Conservation (phyloP, 92 coral and sea anemone genomes). For the Nematostella vectensis region DNA sequence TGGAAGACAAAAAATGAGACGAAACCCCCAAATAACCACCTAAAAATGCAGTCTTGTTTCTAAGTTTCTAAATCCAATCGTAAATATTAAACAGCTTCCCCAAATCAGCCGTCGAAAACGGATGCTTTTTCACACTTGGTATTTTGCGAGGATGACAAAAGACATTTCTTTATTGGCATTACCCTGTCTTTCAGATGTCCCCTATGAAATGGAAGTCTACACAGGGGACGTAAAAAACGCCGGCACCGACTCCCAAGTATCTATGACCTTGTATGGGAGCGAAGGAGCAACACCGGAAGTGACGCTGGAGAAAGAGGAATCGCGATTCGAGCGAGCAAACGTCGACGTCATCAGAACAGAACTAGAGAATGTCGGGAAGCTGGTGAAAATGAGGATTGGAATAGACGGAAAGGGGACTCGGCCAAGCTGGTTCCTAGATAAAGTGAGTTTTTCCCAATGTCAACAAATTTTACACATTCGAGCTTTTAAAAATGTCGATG, state of each 20-base stretch:
- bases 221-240: constrained; percentile 80
- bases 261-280: constrained; percentile 64
- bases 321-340: constrained; percentile 81
- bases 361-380: constrained; percentile 84
- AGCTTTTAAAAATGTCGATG: not conserved
- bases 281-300: constrained; percentile 86
- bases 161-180: too few relatives aligned
- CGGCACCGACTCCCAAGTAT: constrained; percentile 76
- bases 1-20: too few relatives aligned
- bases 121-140: too few relatives aligned
- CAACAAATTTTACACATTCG: too few relatives aligned
- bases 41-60: too few relatives aligned
- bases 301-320: constrained; percentile 67
- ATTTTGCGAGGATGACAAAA: too few relatives aligned
- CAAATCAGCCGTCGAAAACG: too few relatives aligned
- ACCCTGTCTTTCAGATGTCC: constrained; percentile 53
- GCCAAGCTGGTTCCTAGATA: constrained; percentile 87
- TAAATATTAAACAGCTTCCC: not conserved
- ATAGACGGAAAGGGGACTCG: constrained; percentile 88
- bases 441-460: constrained; percentile 49
- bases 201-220: constrained; percentile 68
- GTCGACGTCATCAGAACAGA: constrained; percentile 71
- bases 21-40: too few relatives aligned
- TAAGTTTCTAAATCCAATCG: not conserved
- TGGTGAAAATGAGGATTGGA: constrained; percentile 74